Evolutionary conservation across 2,888 invertebrate genomes (phyloP), one percentile per base, ranked within the genome.

Genomic region (Epirrita christyi): DNA sequence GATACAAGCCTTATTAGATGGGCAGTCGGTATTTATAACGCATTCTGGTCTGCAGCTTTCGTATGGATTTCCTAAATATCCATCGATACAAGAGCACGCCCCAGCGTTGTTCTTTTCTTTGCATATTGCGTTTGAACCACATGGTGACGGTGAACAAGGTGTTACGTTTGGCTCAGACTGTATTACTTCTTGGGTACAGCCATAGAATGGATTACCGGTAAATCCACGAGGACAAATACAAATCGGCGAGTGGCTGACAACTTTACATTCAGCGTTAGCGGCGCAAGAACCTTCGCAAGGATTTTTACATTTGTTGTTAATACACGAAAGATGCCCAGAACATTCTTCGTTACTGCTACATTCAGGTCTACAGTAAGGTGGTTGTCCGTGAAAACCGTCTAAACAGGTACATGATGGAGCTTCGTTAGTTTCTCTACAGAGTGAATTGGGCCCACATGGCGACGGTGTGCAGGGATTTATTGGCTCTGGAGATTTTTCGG

Each of bases 331-430:
- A 66, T 94, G 93, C 64, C 88, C 88, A 10, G 93, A 81, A 75
- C 96, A 97, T 80, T 97, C 96, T 65, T 94, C 94, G 71, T 96
- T 96, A 63, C 95, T 94, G 44, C 94, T 92, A 80, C 97, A 97
- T 86, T 97, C 97, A 0, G 96, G 96, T 66, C 94, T 92, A 71
- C 96, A 97, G 69, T 95, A 94, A 2, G 96, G 96, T 47, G 96
- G 95, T 61, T 93, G 92, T 27, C 96, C 96, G 41, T 93, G 92
- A 71, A 94, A 95, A 55, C 94, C 93, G 52, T 94, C 93, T 50
- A 94, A 78, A 70, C 97, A 97, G 34, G 95, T 95, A 73, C 97
- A 97, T 0, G 96, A 94, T 2, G 96, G 96, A 7, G 94, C 93
- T 64, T 94, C 94, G 61, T 95, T 95, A 9, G 93, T 81, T 55